Base-by-base conservation (phyloP, 2,888 invertebrate genomes). In the Drosophila pegasa region DNA sequence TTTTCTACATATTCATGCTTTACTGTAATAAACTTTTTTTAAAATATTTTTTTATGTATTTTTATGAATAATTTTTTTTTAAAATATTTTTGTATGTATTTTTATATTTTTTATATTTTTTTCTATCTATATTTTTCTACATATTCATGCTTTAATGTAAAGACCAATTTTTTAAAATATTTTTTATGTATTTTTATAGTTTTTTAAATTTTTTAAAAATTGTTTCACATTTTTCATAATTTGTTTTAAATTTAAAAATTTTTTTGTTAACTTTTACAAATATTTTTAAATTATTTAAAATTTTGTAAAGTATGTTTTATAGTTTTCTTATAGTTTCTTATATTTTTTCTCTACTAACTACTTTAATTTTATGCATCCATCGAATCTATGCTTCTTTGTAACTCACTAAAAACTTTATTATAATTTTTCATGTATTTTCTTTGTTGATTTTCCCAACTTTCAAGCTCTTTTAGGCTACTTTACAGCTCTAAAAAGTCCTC, bases 401-500 rank as follows among this genome's bases (percentile, higher is more conserved):
- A 47, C 14, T 48, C 61, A 72, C 61, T 47, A 59, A 59, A 12
- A 20, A 47, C 40, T 22, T 40, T 12, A 14, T 4, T 41, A 41
- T 22, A 14, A 14, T 14, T 40, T 33, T 22, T 9, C 3, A 6
- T 6, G 10, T 3, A 14, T 20, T 7, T 16, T 12, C n/a, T 14
- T 1, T 25, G 4, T 48, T 22, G 9, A 9, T 1, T 33, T 14
- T 6, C 1, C 9, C 0, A 20, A 20, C 2, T 22, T 6, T n/a
- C 8, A 20, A 29, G n/a, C 51, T 16, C 4, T 51, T 51, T 51
- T 38, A 27, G 16, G 4, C 5, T 35, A 3, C 3, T 27, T 35
- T 16, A 12, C 50, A 25, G 9, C 22, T 22, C 2, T 3, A 41
- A 8, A 16, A 2, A 10, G 10, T 10, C 3, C 10, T 9, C 12